Base-by-base conservation (phyloP, 2,113 vertebrate genomes). In the Toxotes jaculatrix region DNA sequence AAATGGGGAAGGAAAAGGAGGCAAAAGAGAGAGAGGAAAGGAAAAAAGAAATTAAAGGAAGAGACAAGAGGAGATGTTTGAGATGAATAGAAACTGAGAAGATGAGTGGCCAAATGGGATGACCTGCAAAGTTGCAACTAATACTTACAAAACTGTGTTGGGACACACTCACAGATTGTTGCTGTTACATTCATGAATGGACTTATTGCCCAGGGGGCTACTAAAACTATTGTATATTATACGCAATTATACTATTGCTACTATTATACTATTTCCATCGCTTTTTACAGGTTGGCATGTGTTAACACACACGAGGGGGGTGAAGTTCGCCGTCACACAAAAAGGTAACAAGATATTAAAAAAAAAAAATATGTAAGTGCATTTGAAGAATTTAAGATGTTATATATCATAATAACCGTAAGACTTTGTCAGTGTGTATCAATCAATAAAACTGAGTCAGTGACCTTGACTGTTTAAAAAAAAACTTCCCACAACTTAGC, bases 391-490 rank as follows among this genome's bases (percentile, higher is more conserved):
- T 49, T 17, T 49, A 49, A 19, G 16, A 49, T 49, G 19, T 49
- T 16, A 49, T 17, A 49, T 5, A 17, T 6, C 16, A 49, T 49
- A 49, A 49, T 19, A 5, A 16, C 4, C 17, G 19, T 5, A 47
- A 19, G 14, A 32, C 23, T 47, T 45, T 45, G n/a, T 49, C 45
- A 19, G 45, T 49, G 45, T 49, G 14, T 45, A 13, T 56, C 7
- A 17, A 83, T 75, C 40, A 5, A 80, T 74, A 68, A 51, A 72
- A 60, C 73, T 75, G 10, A 36, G 74, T 53, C 73, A 12, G 36
- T 16, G 47, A 47, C 62, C 34, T 43, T 47, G 32, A 70, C 56
- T 12, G 59, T 57, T 67, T 43, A 65, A 31, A 49, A 31, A 49
- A 14, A 13, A 56, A 67, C 47, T 76, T 72, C 66, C 21, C 45